Conservation (phyloP, 2,797 vertebrate species). For the Morus bassanus region DNA sequence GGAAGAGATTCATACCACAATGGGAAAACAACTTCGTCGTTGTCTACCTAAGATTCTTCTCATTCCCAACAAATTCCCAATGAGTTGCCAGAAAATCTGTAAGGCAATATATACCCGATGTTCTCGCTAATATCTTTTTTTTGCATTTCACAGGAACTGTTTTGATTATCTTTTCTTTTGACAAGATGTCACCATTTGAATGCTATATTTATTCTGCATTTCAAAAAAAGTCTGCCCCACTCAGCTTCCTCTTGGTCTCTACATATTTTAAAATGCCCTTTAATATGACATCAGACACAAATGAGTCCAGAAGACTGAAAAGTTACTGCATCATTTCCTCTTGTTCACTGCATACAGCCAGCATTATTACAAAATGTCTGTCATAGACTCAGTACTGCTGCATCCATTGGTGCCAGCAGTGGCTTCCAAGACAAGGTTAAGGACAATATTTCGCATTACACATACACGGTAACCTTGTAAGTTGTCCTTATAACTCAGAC, state of each 20-base stretch:
- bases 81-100: background rate
- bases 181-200: background rate
- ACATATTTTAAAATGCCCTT: background rate
- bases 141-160: background rate
- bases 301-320: background rate
- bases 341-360: background rate
- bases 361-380: background rate
- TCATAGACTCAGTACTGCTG: background rate
- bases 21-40: background rate
- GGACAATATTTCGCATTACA: background rate
- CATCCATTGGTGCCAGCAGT: background rate
- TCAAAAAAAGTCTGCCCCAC: background rate
- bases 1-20: background rate
- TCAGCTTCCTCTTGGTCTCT: background rate
- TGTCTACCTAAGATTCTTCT: background rate
- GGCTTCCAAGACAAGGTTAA: background rate
- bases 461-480: background rate
- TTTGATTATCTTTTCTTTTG: background rate
- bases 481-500: background rate
- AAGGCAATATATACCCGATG: background rate
- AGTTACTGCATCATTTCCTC: background rate
- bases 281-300: background rate
- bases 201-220: background rate
- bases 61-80: background rate
- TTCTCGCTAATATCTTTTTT: constrained; percentile 6